phyloP scores from a whole-genome alignment of 2,888 invertebrate species.

The Leptogaster cylindrica region DNA sequence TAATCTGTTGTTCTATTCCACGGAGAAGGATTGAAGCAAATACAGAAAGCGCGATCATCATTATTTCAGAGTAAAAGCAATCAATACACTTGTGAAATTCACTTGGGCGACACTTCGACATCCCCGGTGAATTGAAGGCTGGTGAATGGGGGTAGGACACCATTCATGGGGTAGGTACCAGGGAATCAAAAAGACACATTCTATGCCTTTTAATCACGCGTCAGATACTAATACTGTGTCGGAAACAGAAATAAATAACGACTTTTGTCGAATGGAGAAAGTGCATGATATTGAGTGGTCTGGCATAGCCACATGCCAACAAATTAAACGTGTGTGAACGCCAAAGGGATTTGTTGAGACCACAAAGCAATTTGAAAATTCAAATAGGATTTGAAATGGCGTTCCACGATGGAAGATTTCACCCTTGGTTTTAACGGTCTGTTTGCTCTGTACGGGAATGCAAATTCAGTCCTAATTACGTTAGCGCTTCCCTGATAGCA shows the following conservation, averaged over 20 bases:
- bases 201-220: conserved; percentile 12
- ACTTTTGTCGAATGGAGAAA: background rate
- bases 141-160: too few relatives aligned
- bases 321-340: conserved; percentile 46
- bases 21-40: too few relatives aligned
- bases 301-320: conserved; percentile 37
- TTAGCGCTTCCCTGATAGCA: conserved; percentile 25
- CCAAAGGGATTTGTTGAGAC: conserved; percentile 46
- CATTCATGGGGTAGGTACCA: too few relatives aligned
- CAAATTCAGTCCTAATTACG: conserved; percentile 42
- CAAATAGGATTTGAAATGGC: conserved; percentile 40
- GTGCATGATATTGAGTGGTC: background rate
- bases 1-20: too few relatives aligned
- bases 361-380: conserved; percentile 49
- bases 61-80: too few relatives aligned
- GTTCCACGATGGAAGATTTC: conserved; percentile 24
- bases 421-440: conserved; percentile 32
- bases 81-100: too few relatives aligned
- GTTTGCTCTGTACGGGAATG: conserved; percentile 36
- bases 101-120: too few relatives aligned
- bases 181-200: background rate
- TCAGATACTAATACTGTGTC: background rate
- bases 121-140: too few relatives aligned
- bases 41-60: too few relatives aligned
- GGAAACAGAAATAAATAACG: background rate